These are phyloP conservation scores for Echinometra lucunter DNA, from an alignment of 53 echinoderm and acorn worm species.

Conservation along the genomic window DNA sequence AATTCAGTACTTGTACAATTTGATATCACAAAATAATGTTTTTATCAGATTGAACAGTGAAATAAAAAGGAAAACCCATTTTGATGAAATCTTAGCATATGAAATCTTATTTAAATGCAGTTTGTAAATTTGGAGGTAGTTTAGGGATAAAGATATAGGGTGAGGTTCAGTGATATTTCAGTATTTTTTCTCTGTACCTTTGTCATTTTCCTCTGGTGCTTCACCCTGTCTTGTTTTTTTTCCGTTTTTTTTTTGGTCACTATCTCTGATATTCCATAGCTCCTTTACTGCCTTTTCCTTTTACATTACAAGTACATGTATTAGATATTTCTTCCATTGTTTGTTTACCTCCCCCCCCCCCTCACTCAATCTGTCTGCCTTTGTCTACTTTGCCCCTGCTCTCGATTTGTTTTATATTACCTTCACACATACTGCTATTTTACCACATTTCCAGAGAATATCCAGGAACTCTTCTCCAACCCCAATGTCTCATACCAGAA, in stretches of 20 bases:
- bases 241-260: background rate
- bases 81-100: background rate
- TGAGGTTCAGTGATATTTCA: too few relatives aligned
- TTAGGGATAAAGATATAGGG: background rate
- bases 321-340: background rate
- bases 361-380: background rate
- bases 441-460: background rate
- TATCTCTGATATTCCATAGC: background rate
- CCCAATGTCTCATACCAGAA: conserved; percentile 75
- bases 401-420: background rate
- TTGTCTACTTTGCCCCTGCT: background rate
- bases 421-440: too few relatives aligned
- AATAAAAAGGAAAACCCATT: background rate
- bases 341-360: background rate
- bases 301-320: too few relatives aligned
- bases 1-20: too few relatives aligned
- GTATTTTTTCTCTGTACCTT: too few relatives aligned
- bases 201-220: too few relatives aligned
- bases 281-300: background rate
- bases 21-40: too few relatives aligned
- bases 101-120: background rate
- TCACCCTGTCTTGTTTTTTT: too few relatives aligned
- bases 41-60: background rate
- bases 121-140: background rate
- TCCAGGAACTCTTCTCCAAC: conserved; percentile 10